These are phyloP conservation scores for Cantharis flavilabris DNA, from an alignment of 2,888 invertebrate genomes.

Conservation along the genomic window DNA sequence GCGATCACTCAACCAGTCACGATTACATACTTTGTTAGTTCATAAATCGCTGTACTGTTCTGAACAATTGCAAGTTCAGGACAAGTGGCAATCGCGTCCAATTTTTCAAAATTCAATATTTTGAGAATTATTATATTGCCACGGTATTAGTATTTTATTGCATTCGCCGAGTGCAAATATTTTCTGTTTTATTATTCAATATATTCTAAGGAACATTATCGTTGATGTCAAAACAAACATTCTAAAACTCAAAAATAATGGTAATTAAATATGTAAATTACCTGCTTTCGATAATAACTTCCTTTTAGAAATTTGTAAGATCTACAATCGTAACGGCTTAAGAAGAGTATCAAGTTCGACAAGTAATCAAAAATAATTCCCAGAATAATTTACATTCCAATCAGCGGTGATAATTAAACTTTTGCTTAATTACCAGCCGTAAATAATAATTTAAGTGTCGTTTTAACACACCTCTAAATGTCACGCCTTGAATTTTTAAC, in stretches of 20 bases:
- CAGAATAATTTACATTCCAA: constrained; percentile 53
- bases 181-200: not conserved
- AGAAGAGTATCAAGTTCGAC: constrained; percentile 14
- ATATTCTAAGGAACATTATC: not conserved
- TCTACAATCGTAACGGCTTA: not conserved
- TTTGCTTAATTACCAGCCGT: constrained; percentile 55
- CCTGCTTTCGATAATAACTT: not conserved
- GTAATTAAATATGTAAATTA: not conserved
- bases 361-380: constrained; percentile 44
- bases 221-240: not conserved
- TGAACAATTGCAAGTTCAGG: not conserved
- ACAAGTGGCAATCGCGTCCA: too few species aligned
- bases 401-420: constrained; percentile 54
- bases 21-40: not conserved
- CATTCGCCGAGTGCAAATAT: not conserved
- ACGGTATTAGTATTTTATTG: not conserved
- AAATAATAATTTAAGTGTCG: constrained; percentile 57
- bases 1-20: not conserved
- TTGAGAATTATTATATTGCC: too few species aligned
- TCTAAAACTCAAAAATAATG: not conserved
- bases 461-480: constrained; percentile 57
- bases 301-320: not conserved
- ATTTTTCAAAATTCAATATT: not conserved
- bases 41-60: not conserved
- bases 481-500: constrained; percentile 54